Base-by-base conservation (phyloP, 2,888 invertebrate species). In the Pandemis corylana region DNA sequence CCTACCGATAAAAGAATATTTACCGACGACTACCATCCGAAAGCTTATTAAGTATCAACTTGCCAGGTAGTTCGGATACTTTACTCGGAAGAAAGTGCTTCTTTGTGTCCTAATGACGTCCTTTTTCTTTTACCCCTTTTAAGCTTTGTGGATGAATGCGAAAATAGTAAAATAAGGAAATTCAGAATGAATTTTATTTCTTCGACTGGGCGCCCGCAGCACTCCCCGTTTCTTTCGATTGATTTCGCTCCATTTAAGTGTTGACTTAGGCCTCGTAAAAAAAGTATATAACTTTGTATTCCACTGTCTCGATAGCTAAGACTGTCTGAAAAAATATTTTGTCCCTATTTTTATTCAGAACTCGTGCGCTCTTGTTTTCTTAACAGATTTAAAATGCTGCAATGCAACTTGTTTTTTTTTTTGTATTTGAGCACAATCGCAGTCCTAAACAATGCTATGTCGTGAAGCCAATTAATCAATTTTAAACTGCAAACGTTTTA, bases 201-300 rank as follows among this genome's bases (percentile, higher is more conserved):
- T 42, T 68, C 56, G 13, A 36, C 68, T 51, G 63, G 9, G 63
- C 61, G 61, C 46, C 46, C 44, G 44, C 53, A 44, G 28, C 53
- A 63, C 64, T 56, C 70, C 71, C 49, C 64, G 64, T 65, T 73
- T 68, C 68, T 63, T 63, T 73, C 68, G 41, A 59, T 73, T 71
- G 53, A 71, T 64, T 71, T 20, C 68, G 68, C 64, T 65, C 73
- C 65, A 65, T 65, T 73, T 69, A 69, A 65, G 59, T 73, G 56
- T 69, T 64, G 68, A 65, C 69, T 73, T 73, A 73, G 73, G 64
- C 64, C 64, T 68, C 44, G 44, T 62, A 64, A 61, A 64, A 69
- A 56, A 56, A 53, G 53, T 13, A n/a, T 63, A 46, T 36, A 53
- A 20, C 15, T 69, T 68, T n/a, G 13, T 42, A 53, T 70, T 12